These are phyloP conservation scores for Amiota mariae DNA, from an alignment of 2,888 invertebrate genomes.

Conservation along the genomic window DNA sequence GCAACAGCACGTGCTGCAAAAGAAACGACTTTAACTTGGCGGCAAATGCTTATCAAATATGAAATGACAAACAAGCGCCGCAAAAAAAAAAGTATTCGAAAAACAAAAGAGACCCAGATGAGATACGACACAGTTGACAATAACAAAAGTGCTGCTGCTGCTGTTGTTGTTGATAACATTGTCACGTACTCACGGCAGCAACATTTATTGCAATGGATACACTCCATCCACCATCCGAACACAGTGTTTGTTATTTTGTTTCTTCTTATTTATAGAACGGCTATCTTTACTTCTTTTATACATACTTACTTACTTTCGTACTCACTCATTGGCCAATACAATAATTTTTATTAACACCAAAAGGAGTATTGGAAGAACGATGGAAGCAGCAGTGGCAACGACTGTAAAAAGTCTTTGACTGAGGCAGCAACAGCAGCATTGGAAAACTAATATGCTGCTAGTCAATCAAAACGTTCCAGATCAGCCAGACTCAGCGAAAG, in stretches of 20 bases:
- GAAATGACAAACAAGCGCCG: slow-evolving; percentile 30
- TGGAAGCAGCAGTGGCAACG: not conserved
- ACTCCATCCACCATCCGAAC: not conserved
- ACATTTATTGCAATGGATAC: slow-evolving; percentile 27
- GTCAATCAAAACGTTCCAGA: slow-evolving; percentile 57
- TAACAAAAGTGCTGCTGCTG: not conserved
- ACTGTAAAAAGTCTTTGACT: not conserved
- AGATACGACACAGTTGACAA: slow-evolving; percentile 7
- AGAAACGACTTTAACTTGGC: slow-evolving; percentile 8
- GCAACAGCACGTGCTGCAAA: slow-evolving; percentile 31
- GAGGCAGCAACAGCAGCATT: not conserved
- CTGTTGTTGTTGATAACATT: slow-evolving; percentile 26
- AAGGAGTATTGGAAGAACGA: slow-evolving; percentile 25
- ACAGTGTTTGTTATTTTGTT: not conserved
- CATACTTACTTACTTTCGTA: not conserved
- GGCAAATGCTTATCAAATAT: slow-evolving; percentile 28
- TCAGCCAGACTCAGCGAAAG: slow-evolving; percentile 34
- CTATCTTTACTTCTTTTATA: not conserved
- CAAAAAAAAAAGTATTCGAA: slow-evolving; percentile 9
- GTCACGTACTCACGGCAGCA: slow-evolving; percentile 30
- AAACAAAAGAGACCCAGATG: not conserved
- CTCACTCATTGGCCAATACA: slow-evolving; percentile 28
- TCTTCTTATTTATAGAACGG: not conserved
- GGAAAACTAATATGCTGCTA: slow-evolving; percentile 27
- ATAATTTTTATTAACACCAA: slow-evolving; percentile 38